Percentiles rank a stretch among this genome's conserved stretches.
phyloP scores from a whole-genome alignment of 1,140 invertebrate genomes.

The Cotesia glomerata region DNA sequence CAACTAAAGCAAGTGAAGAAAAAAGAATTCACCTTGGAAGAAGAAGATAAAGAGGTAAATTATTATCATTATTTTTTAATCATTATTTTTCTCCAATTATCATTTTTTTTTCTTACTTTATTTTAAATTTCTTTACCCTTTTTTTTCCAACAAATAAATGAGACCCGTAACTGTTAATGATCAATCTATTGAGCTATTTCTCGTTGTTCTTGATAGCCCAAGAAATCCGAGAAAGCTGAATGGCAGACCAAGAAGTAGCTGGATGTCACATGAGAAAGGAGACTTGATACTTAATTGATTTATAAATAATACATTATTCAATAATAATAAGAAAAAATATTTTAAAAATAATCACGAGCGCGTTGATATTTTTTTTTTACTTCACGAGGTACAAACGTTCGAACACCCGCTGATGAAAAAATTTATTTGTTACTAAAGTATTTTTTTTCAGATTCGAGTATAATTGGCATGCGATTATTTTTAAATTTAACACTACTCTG shows the following conservation, averaged over 20 bases:
- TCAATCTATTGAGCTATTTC: slow-evolving; percentile 14
- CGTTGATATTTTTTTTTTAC: slow-evolving; percentile 5
- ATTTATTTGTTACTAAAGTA: neutral
- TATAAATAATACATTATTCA: slow-evolving; percentile 24
- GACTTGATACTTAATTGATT: slow-evolving; percentile 25
- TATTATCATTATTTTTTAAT: slow-evolving; percentile 21
- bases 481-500: slow-evolving; percentile 18
- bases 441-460: slow-evolving; percentile 17
- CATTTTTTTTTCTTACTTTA: neutral
- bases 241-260: slow-evolving; percentile 79
- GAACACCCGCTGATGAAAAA: neutral
- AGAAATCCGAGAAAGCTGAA: slow-evolving; percentile 81
- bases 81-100: neutral
- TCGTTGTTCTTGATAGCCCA: slow-evolving; percentile 71
- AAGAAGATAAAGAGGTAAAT: slow-evolving; percentile 93
- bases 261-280: slow-evolving; percentile 43
- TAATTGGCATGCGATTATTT: slow-evolving; percentile 30
- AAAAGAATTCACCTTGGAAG: slow-evolving; percentile 98
- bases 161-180: neutral
- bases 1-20: slow-evolving; percentile 98
- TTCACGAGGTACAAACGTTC: neutral
- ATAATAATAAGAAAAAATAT: neutral
- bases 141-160: neutral
- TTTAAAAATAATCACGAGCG: neutral
- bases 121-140: neutral